A percentile compares a stretch with the other conserved stretches of the same genome.
phyloP scores from a whole-genome alignment of 2,888 invertebrate genomes.

The Rhopalosiphum nymphaeae region DNA sequence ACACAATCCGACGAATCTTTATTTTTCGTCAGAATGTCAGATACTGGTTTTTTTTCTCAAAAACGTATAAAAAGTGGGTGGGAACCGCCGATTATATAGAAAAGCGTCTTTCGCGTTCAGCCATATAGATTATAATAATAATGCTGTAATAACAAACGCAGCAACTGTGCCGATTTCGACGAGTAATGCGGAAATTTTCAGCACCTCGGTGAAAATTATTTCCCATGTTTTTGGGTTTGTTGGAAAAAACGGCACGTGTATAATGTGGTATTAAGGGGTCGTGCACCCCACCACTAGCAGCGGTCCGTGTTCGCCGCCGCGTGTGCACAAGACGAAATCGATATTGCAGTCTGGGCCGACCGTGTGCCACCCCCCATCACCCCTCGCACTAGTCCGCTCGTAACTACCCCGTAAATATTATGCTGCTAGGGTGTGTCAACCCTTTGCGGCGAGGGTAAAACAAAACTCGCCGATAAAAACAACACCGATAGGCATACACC shows the following conservation, averaged over 20 bases:
- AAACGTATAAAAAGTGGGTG: neutral
- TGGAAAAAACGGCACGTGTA: conserved; percentile 51
- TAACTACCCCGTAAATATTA: conserved; percentile 12
- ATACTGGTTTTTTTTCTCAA: conserved; percentile 10
- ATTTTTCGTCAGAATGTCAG: conserved; percentile 22
- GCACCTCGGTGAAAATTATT: neutral
- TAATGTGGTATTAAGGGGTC: conserved; percentile 52
- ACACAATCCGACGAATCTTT: conserved; percentile 24
- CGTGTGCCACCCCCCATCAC: conserved; percentile 65
- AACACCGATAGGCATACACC: conserved; percentile 21
- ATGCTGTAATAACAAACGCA: neutral
- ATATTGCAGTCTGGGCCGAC: conserved; percentile 60
- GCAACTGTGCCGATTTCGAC: neutral
- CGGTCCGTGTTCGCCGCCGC: conserved; percentile 7
- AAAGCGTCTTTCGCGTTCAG: neutral
- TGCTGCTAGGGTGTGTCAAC: conserved; percentile 64
- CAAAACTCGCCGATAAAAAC: conserved; percentile 1
- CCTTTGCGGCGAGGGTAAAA: conserved; percentile 16
- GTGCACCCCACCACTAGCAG: conserved; percentile 45
- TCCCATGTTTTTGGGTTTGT: neutral
- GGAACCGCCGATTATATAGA: neutral
- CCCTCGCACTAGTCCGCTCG: conserved; percentile 65
- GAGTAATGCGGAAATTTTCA: neutral
- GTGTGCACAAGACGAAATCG: conserved; percentile 56
- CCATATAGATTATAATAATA: neutral